A percentile compares a stretch with the other conserved stretches of the same genome.
These are phyloP conservation scores for Drosophila rellima DNA, from an alignment of 2,888 invertebrate species.

Conservation along the genomic window DNA sequence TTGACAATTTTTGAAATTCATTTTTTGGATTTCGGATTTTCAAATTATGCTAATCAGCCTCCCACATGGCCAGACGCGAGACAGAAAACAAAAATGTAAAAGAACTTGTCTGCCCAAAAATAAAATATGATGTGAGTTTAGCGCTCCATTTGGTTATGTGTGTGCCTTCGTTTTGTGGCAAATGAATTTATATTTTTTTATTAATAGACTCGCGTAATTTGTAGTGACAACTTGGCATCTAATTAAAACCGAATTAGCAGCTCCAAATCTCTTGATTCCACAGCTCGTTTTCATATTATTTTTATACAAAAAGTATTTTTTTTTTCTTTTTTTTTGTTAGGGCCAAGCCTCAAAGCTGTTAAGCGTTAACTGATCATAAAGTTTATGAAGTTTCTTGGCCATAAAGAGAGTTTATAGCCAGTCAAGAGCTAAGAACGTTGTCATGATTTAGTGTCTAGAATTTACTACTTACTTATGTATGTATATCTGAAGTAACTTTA, in stretches of 20 bases:
- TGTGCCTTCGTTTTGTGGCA: conserved; percentile 60
- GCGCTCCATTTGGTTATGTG: conserved; percentile 41
- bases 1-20: conserved; percentile 13
- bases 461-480: not conserved
- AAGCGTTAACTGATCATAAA: conserved; percentile 53
- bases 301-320: not conserved
- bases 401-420: conserved; percentile 34
- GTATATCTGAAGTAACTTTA: conserved; percentile 6
- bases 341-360: conserved; percentile 17
- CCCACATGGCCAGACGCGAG: conserved; percentile 74
- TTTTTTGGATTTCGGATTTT: conserved; percentile 35
- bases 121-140: conserved; percentile 46
- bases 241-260: conserved; percentile 70
- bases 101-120: conserved; percentile 71
- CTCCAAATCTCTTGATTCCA: conserved; percentile 8
- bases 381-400: conserved; percentile 30
- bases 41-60: conserved; percentile 77
- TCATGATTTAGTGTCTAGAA: conserved; percentile 8
- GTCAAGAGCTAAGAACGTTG: conserved; percentile 8
- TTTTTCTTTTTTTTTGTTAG: not conserved
- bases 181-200: conserved; percentile 74
- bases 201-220: conserved; percentile 75
- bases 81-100: not conserved
- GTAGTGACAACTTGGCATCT: conserved; percentile 78
- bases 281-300: conserved; percentile 22